phyloP scores from a whole-genome alignment of 2,797 vertebrate species.

The Argya squamiceps region DNA sequence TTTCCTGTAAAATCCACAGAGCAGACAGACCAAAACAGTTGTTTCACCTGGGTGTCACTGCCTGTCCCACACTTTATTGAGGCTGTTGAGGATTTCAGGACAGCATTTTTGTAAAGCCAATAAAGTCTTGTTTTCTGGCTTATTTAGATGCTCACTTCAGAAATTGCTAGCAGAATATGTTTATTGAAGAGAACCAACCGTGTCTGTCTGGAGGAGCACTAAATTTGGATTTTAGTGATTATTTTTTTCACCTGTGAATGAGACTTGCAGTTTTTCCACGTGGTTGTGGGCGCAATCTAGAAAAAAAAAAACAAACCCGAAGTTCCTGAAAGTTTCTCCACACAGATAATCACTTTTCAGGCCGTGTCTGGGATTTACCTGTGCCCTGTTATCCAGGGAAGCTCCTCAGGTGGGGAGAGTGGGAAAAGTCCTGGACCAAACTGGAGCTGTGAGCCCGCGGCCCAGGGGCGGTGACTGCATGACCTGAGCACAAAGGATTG shows the following conservation, averaged over 20 bases:
- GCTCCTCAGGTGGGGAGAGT: not conserved
- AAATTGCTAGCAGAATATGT: not conserved
- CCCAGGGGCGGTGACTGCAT: conserved; percentile 28
- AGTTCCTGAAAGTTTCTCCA: accelerated
- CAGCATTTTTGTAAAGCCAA: not conserved
- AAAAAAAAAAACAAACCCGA: not conserved
- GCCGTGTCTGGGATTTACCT: not conserved
- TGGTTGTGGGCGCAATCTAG: not conserved
- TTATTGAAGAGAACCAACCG: not conserved
- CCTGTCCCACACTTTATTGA: not conserved
- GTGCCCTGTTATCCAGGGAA: not conserved
- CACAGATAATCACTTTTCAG: not conserved
- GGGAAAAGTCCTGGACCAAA: not conserved
- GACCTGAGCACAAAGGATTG: conserved; percentile 40
- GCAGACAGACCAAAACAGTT: not conserved
- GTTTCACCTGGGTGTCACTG: not conserved
- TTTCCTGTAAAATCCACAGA: not conserved
- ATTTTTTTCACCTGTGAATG: accelerated
- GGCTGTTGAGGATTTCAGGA: not conserved
- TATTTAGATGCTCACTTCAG: not conserved
- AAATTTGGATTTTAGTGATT: not conserved
- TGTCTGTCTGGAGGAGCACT: not conserved
- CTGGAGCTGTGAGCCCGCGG: not conserved
- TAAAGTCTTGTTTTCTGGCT: not conserved
- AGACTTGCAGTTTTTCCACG: not conserved